These are phyloP conservation scores for Percopsis omiscomaycus DNA, from an alignment of 2,797 vertebrate genomes.

Conservation along the genomic window DNA sequence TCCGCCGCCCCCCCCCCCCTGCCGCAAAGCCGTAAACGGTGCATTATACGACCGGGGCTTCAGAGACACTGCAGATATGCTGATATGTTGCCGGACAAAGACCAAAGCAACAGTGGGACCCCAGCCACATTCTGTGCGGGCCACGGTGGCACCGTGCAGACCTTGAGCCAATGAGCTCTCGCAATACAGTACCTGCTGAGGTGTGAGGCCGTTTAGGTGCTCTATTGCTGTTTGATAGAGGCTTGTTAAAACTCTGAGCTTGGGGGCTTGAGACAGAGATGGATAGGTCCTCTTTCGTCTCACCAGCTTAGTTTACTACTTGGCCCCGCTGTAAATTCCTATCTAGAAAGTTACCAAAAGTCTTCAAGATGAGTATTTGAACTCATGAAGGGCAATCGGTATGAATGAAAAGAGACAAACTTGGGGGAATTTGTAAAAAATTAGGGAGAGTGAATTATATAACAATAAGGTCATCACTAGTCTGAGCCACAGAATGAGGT, in stretches of 20 bases:
- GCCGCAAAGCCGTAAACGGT: slow-evolving; percentile 78
- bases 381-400: slow-evolving; percentile 75
- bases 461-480: slow-evolving; percentile 71
- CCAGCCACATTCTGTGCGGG: slow-evolving; percentile 58
- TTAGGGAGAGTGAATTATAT: slow-evolving; percentile 70
- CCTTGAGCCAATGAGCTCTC: slow-evolving; percentile 48
- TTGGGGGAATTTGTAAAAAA: slow-evolving; percentile 76
- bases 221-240: slow-evolving; percentile 58
- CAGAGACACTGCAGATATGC: slow-evolving; percentile 80
- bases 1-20: slow-evolving; percentile 59
- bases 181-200: slow-evolving; percentile 54
- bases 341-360: slow-evolving; percentile 73
- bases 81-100: slow-evolving; percentile 76
- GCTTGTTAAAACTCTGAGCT: slow-evolving; percentile 56
- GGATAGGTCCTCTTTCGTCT: slow-evolving; percentile 57
- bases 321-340: slow-evolving; percentile 47
- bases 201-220: slow-evolving; percentile 51
- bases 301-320: slow-evolving; percentile 6
- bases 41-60: slow-evolving; percentile 76
- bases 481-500: slow-evolving; percentile 77
- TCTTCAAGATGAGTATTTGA: slow-evolving; percentile 76
- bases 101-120: slow-evolving; percentile 72
- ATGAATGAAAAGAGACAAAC: slow-evolving; percentile 78
- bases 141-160: slow-evolving; percentile 53
- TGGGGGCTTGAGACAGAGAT: slow-evolving; percentile 54